Evolutionary conservation across 64 coral and sea anemone species (phyloP).

Genomic region (Pocillopora verrucosa): DNA sequence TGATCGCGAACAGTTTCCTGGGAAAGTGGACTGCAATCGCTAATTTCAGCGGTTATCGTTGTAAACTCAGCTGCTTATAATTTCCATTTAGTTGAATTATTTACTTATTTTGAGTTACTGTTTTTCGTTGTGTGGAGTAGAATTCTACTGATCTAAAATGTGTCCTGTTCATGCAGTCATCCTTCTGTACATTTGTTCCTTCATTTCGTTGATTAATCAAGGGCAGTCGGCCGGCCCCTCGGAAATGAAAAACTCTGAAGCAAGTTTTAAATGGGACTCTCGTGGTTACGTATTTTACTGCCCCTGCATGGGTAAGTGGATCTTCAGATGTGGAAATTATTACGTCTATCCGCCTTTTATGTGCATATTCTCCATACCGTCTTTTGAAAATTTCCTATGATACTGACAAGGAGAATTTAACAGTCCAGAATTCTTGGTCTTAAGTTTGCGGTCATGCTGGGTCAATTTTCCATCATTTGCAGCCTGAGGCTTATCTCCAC

Average conservation of each 20-base stretch:
- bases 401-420: no score
- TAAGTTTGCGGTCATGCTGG: no score
- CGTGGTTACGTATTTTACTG: slow-evolving; percentile 93
- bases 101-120: neutral
- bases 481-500: no score
- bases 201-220: neutral
- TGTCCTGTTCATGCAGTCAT: neutral
- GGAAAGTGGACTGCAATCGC: neutral
- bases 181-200: neutral
- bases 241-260: slow-evolving; percentile 7
- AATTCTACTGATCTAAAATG: neutral
- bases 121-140: no score
- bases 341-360: no score
- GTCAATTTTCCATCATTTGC: no score
- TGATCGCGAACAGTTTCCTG: neutral
- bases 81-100: neutral
- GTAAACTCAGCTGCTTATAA: neutral
- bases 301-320: slow-evolving; percentile 91
- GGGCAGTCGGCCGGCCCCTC: neutral
- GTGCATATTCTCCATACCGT: no score
- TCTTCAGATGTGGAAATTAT: neutral
- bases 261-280: slow-evolving; percentile 53
- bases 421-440: no score
- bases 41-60: neutral
- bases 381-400: no score